These are phyloP conservation scores for Automeris io DNA, from an alignment of 2,888 invertebrate genomes.

Conservation along the genomic window DNA sequence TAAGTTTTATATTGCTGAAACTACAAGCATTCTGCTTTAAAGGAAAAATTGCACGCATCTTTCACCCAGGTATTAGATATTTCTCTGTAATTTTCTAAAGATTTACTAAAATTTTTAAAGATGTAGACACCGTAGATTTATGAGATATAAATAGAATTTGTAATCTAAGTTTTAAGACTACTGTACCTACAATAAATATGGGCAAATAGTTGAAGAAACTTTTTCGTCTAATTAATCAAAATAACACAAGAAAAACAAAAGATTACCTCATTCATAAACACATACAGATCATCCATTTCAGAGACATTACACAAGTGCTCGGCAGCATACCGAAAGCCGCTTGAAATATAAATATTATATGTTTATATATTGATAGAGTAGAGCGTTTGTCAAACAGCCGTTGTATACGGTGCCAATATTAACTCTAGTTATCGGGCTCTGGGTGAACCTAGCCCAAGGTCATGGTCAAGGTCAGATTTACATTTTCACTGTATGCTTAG, in stretches of 20 bases:
- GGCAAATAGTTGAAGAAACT: no score
- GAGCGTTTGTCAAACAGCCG: constrained; percentile 69
- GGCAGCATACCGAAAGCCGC: constrained; percentile 51
- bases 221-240: no score
- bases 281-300: constrained; percentile 62
- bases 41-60: no score
- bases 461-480: constrained; percentile 55
- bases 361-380: constrained; percentile 76
- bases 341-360: constrained; percentile 74
- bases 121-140: no score
- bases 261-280: constrained; percentile 16
- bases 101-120: no score
- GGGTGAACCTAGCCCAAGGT: constrained; percentile 60
- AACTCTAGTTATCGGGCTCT: constrained; percentile 69
- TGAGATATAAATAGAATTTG: no score
- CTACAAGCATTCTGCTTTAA: no score
- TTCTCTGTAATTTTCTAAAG: no score
- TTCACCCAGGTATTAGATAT: no score
- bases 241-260: background rate
- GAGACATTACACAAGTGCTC: constrained; percentile 64
- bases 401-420: constrained; percentile 72
- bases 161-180: no score
- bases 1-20: no score
- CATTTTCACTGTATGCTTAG: constrained; percentile 37
- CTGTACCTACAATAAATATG: no score